A percentile compares a stretch with the other conserved stretches of the same genome.
Conservation (phyloP, 2,797 vertebrate genomes). For the Sparidentex hasta region DNA sequence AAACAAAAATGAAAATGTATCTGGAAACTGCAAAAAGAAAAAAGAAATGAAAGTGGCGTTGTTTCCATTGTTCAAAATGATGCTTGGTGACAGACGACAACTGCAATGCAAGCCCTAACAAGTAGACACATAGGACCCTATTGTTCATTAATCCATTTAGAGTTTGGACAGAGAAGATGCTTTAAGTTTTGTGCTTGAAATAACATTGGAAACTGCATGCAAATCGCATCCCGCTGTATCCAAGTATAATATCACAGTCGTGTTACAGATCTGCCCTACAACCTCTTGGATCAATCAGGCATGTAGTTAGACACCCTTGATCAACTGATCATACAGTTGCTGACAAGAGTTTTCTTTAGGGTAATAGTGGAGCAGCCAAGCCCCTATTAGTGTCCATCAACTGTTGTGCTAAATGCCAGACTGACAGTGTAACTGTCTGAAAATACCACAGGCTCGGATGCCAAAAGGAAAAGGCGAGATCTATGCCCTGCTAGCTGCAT, state of each 20-base stretch:
- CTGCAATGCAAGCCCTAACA: too few relatives aligned
- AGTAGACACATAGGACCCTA: too few relatives aligned
- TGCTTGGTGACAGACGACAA: too few relatives aligned
- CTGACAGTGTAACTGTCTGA: conserved; percentile 68
- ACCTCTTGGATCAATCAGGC: conserved; percentile 56
- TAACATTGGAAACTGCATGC: not conserved
- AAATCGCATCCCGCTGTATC: conserved; percentile 10
- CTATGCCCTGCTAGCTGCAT: conserved; percentile 52
- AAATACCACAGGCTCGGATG: conserved; percentile 62
- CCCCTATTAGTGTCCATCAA: conserved; percentile 81
- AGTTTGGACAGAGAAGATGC: not conserved
- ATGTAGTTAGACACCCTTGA: conserved; percentile 57
- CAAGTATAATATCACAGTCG: conserved; percentile 19
- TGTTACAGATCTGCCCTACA: conserved; percentile 30
- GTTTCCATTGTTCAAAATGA: too few relatives aligned
- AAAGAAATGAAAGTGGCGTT: too few relatives aligned
- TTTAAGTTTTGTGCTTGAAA: not conserved
- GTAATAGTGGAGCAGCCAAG: conserved; percentile 65
- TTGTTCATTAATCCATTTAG: not conserved
- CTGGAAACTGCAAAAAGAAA: too few relatives aligned
- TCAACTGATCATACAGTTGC: conserved; percentile 64
- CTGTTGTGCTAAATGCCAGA: conserved; percentile 72
- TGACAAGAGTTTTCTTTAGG: conserved; percentile 71
- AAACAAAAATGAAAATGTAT: too few relatives aligned
- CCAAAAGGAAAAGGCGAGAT: conserved; percentile 50